Evolutionary conservation across 2,888 invertebrate genomes (phyloP), one percentile per base, ranked within the genome.

Genomic region (Scaptomyza tumidula): DNA sequence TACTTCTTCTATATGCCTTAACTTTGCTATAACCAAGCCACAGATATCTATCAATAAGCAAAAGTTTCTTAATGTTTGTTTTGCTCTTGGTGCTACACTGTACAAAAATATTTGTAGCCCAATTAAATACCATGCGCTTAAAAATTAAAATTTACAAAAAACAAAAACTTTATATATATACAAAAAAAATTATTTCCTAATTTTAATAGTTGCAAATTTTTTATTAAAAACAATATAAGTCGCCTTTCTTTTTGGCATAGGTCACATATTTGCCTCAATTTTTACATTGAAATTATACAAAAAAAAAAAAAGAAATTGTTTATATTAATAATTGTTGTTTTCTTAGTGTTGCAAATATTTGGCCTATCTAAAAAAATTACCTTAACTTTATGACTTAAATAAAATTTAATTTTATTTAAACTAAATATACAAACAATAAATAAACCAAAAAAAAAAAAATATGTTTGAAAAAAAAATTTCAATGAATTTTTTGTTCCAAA

Each of bases 341-440:
- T 52, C 49, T 65, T 16, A 66, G 10, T 48, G 19, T 39, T 45
- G 48, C 52, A 64, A 65, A 58, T 71, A 68, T 75, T 68, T 58
- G 68, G 24, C 48, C 53, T 86, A 56, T 49, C 52, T 62, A 9
- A 46, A 43, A 55, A 29, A 52, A 46, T 52, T 74, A 80, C 73
- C 78, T 75, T 72, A 71, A 63, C 52, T 74, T 72, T 86, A 72
- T 67, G 71, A 79, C 70, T 79, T 85, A 86, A 83, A 82, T 87
- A 82, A 82, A 83, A 83, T 87, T 48, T 46, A 73, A 82, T 81
- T 87, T 82, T 84, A 85, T 83, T 87, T 79, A 86, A 61, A 50
- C 56, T 57, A 59, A 45, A 60, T 62, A 71, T 58, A 66, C 59
- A 70, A 61, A 65, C 55, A 37, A 70, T 65, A 33, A 85, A 83